Percentiles rank a stretch among this genome's conserved stretches.
Conservation (phyloP, 2,113 vertebrate genomes). For the Nothobranchius furzeri region DNA sequence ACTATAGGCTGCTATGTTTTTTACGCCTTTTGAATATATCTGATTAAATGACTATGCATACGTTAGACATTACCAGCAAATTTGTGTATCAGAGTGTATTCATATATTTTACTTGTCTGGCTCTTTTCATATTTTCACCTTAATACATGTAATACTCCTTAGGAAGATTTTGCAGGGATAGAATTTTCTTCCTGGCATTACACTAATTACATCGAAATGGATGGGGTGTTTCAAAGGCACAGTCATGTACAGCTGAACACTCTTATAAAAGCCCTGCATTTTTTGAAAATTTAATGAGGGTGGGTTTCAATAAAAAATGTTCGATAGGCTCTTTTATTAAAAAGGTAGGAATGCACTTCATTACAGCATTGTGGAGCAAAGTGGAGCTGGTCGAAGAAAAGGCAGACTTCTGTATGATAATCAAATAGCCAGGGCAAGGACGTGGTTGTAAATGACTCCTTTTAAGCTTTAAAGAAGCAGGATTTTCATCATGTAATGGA, state of each 20-base stretch:
- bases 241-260: conserved; percentile 13
- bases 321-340: conserved; percentile 7
- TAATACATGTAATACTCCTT: neutral
- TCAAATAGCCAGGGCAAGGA: conserved; percentile 5
- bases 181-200: neutral
- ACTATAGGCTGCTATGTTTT: too few species aligned
- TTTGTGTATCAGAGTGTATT: too few species aligned
- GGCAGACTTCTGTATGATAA: neutral
- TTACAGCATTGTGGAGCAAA: conserved; percentile 32
- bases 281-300: conserved; percentile 23
- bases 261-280: conserved; percentile 4
- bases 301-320: conserved; percentile 3
- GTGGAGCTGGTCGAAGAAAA: conserved; percentile 22
- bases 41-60: too few species aligned
- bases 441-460: conserved; percentile 6
- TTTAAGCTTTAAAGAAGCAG: neutral
- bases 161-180: neutral
- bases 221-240: neutral
- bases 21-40: too few species aligned
- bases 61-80: too few species aligned
- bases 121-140: too few species aligned
- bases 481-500: neutral
- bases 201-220: conserved; percentile 17
- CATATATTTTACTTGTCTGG: too few species aligned
- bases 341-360: conserved; percentile 7